Evolutionary conservation across 2,797 vertebrate species (phyloP).

Genomic region (Hippocampus kuda): DNA sequence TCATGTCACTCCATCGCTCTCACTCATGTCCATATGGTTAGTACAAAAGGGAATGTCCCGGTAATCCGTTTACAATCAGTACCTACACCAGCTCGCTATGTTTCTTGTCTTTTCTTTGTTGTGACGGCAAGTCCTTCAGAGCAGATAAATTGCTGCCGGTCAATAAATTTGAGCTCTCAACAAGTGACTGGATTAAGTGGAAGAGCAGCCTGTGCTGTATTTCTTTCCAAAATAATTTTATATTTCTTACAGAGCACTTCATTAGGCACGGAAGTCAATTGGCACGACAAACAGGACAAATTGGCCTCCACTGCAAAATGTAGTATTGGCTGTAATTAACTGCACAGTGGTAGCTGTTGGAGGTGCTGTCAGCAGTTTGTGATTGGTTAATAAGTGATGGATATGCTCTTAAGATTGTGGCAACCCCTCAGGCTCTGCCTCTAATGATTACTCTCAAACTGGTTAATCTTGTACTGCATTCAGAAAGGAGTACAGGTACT

Average conservation of each 20-base stretch:
- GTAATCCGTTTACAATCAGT: background rate
- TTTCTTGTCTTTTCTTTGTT: background rate
- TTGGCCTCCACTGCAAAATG: background rate
- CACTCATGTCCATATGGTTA: background rate
- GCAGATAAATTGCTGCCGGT: background rate
- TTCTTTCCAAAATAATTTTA: background rate
- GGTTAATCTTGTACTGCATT: slow-evolving; percentile 9
- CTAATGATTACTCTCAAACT: slow-evolving; percentile 11
- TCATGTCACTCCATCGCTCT: slow-evolving; percentile 16
- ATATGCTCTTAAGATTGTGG: background rate
- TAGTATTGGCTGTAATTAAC: background rate
- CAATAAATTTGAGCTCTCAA: background rate
- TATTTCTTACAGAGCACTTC: background rate
- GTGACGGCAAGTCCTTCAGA: background rate
- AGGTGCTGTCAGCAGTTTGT: slow-evolving; percentile 4
- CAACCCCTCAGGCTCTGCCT: background rate
- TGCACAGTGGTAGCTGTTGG: no score
- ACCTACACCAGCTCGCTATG: background rate
- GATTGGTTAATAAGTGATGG: slow-evolving; percentile 9
- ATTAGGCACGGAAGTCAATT: background rate
- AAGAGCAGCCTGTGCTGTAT: background rate
- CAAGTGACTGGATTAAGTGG: background rate
- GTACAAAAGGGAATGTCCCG: background rate
- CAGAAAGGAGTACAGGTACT: background rate
- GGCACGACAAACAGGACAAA: background rate